phyloP scores from a whole-genome alignment of 2,113 vertebrate genomes.

The Castor canadensis region DNA sequence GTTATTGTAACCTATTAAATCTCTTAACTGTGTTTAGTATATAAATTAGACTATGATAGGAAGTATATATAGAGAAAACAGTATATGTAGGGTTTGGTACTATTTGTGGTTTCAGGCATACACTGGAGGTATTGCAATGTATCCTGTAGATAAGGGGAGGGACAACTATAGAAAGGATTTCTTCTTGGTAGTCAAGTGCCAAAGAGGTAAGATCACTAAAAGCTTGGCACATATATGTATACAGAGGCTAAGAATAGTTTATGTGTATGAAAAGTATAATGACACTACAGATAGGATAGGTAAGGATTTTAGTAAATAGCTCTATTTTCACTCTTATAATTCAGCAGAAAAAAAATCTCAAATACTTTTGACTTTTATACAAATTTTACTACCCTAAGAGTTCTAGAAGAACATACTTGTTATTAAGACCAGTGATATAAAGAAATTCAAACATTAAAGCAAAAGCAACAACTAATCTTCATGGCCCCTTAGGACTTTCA shows the following conservation, averaged over 20 bases:
- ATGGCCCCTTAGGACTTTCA: neutral
- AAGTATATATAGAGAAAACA: neutral
- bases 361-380: neutral
- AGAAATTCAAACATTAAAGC: neutral
- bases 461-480: neutral
- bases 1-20: neutral
- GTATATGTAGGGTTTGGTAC: neutral
- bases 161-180: neutral
- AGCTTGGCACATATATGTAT: neutral
- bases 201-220: neutral
- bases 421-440: neutral
- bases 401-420: neutral
- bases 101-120: neutral
- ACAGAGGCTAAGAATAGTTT: neutral
- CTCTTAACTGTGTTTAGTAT: neutral
- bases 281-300: neutral
- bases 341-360: neutral
- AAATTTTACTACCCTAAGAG: slow-evolving; percentile 2
- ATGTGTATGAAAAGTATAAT: slow-evolving; percentile 21
- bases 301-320: slow-evolving; percentile 38
- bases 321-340: neutral
- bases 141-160: neutral
- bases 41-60: neutral
- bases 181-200: slow-evolving; percentile 17
- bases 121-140: neutral